Evolutionary conservation across 1,140 invertebrate species (phyloP).

Genomic region (Mylabris phalerata): DNA sequence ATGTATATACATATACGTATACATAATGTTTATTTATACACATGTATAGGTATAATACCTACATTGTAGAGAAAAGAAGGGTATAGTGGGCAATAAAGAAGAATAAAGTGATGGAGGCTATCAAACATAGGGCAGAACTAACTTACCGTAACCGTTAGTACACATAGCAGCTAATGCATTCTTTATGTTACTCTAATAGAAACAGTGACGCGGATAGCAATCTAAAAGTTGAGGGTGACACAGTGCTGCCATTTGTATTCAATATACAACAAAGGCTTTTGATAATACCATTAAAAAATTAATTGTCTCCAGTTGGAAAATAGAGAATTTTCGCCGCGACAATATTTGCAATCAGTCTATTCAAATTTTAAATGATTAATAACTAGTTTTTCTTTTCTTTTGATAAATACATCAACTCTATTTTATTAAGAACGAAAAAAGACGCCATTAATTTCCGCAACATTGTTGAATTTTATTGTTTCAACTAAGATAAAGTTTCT

Average conservation of each 20-base stretch:
- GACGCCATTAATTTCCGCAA: too few relatives aligned
- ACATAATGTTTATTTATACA: too few relatives aligned
- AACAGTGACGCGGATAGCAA: slow-evolving; percentile 33
- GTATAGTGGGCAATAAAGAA: slow-evolving; percentile 20
- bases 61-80: slow-evolving; percentile 8
- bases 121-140: slow-evolving; percentile 33
- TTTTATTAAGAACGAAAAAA: too few relatives aligned
- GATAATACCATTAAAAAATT: slow-evolving; percentile 17
- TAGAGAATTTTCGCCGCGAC: too few relatives aligned
- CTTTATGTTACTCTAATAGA: slow-evolving; percentile 38
- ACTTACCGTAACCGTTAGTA: slow-evolving; percentile 34
- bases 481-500: too few relatives aligned
- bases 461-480: too few relatives aligned
- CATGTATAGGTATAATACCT: too few relatives aligned
- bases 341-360: too few relatives aligned
- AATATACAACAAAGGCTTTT: slow-evolving; percentile 13
- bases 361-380: too few relatives aligned
- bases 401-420: too few relatives aligned
- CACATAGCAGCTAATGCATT: slow-evolving; percentile 36
- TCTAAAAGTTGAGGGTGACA: slow-evolving; percentile 26
- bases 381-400: too few relatives aligned
- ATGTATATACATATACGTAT: too few relatives aligned
- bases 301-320: slow-evolving; percentile 3
- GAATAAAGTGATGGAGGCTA: slow-evolving; percentile 26
- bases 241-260: slow-evolving; percentile 21